Percentiles rank a stretch among this genome's conserved stretches.
Evolutionary conservation across 2,113 vertebrate species (phyloP).

Genomic region (Elanus axillaris): DNA sequence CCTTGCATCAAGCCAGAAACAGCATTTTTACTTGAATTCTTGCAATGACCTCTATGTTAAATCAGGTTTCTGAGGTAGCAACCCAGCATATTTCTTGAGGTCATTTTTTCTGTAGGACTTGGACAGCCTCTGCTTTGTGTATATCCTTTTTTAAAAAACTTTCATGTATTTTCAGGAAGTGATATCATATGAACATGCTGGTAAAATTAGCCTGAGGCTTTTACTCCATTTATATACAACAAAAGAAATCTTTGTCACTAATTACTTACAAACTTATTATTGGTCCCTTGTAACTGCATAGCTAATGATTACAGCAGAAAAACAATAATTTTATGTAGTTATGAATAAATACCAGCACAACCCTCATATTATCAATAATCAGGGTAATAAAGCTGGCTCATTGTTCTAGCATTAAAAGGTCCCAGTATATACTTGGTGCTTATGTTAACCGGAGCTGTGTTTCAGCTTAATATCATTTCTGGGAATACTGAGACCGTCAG

Average conservation of each 20-base stretch:
- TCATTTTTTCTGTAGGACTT: not conserved
- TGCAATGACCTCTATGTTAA: not conserved
- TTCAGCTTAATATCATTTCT: constrained; percentile 18
- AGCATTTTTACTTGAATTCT: not conserved
- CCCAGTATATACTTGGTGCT: not conserved
- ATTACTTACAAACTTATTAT: constrained; percentile 37
- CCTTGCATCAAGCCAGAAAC: not conserved
- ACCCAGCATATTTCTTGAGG: not conserved
- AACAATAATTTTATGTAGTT: constrained; percentile 29
- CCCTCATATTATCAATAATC: constrained; percentile 28
- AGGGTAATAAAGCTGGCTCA: constrained; percentile 38
- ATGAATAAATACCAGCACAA: constrained; percentile 17
- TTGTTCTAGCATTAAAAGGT: constrained; percentile 8
- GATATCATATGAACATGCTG: constrained; percentile 45
- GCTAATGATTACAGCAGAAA: constrained; percentile 32
- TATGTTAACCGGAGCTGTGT: constrained; percentile 9
- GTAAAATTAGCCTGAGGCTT: constrained; percentile 62
- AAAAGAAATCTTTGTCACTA: constrained; percentile 63
- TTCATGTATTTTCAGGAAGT: constrained; percentile 61
- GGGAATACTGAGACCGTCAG: constrained; percentile 38
- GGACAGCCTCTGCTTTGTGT: constrained; percentile 30
- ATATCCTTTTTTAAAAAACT: not conserved
- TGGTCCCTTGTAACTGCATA: constrained; percentile 16
- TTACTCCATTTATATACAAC: constrained; percentile 40
- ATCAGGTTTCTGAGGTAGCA: constrained; percentile 9